Conservation (phyloP, 2,888 invertebrate species). For the Pachydiplax longipennis region DNA sequence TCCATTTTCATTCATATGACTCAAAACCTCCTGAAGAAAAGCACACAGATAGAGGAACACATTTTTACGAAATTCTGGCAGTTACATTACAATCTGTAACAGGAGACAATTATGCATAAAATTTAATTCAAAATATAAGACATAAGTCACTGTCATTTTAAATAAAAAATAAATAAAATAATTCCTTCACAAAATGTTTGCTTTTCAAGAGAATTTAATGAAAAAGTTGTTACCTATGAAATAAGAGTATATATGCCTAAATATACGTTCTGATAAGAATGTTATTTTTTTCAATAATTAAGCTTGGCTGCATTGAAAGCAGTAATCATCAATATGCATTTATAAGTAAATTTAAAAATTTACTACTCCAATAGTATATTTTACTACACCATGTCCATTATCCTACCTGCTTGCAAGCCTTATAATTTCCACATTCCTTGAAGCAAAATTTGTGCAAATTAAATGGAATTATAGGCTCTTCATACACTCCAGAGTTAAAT, state of each 20-base stretch:
- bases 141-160: neutral
- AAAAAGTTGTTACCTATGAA: neutral
- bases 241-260: neutral
- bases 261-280: too few relatives aligned
- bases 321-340: neutral
- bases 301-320: neutral
- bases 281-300: too few relatives aligned
- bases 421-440: slow-evolving; percentile 77
- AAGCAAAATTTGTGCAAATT: slow-evolving; percentile 81
- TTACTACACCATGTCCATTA: too few relatives aligned
- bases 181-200: too few relatives aligned
- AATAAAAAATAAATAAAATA: too few relatives aligned
- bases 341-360: neutral
- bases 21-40: slow-evolving; percentile 86
- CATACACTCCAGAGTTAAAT: too few relatives aligned
- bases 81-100: slow-evolving; percentile 70
- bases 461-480: slow-evolving; percentile 89
- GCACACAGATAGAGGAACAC: slow-evolving; percentile 87
- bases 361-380: neutral
- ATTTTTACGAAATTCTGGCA: slow-evolving; percentile 81
- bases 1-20: slow-evolving; percentile 79
- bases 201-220: too few relatives aligned
- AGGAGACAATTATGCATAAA: slow-evolving; percentile 46
- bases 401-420: slow-evolving; percentile 82
- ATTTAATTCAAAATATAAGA: neutral